A percentile compares a stretch with the other conserved stretches of the same genome.
Evolutionary conservation across 2,888 invertebrate genomes (phyloP).

Genomic region (Ganaspis brasiliensis): DNA sequence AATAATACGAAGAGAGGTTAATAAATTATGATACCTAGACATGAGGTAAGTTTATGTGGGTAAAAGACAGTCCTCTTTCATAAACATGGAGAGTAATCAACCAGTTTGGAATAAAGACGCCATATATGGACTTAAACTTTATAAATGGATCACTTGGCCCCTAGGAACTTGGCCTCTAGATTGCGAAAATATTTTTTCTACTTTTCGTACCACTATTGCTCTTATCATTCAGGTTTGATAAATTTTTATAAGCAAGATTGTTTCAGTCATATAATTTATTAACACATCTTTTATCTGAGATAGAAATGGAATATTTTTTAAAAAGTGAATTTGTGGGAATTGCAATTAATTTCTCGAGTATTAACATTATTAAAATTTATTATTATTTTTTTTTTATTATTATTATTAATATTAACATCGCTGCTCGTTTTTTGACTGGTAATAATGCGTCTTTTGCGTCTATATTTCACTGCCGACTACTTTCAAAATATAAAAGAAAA

Average conservation of each 20-base stretch:
- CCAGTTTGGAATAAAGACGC: conserved; percentile 57
- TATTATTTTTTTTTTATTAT: no score
- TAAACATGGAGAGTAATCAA: neutral
- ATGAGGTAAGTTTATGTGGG: neutral
- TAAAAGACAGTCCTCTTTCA: neutral
- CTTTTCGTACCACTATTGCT: conserved; percentile 49
- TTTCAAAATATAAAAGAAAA: no score
- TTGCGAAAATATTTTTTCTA: conserved; percentile 55
- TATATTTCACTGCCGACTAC: no score
- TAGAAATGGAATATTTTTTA: no score
- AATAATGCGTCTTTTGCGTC: no score
- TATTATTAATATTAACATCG: no score
- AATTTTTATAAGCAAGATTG: neutral
- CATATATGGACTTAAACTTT: conserved; percentile 57
- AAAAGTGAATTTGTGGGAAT: no score
- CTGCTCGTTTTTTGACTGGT: no score
- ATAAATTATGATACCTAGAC: neutral
- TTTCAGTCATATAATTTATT: no score
- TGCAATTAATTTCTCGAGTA: no score
- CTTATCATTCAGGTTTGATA: conserved; percentile 44
- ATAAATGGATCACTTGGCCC: conserved; percentile 59
- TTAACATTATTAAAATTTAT: no score
- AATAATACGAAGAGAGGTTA: neutral
- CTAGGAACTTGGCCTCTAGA: conserved; percentile 63
- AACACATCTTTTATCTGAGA: neutral